Evolutionary conservation across 2,888 invertebrate genomes (phyloP).

Genomic region (Iphiclides podalirius): DNA sequence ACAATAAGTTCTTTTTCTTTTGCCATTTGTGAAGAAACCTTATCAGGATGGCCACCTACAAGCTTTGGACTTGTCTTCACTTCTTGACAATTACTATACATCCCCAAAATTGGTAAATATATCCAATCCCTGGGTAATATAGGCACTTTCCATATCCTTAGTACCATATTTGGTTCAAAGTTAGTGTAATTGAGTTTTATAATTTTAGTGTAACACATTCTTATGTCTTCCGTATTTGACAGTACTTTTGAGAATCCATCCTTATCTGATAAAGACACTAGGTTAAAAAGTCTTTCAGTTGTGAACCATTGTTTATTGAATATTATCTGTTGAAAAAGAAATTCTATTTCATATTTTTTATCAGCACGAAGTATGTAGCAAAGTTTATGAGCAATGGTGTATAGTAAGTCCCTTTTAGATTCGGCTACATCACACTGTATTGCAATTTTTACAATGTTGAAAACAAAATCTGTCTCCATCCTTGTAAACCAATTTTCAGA

Average conservation of each 20-base stretch:
- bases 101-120: constrained; percentile 83
- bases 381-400: constrained; percentile 80
- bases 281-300: constrained; percentile 74
- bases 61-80: constrained; percentile 39
- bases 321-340: constrained; percentile 79
- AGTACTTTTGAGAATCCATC: constrained; percentile 63
- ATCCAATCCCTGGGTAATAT: constrained; percentile 90
- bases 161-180: constrained; percentile 56
- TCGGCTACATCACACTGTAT: constrained; percentile 54
- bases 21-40: constrained; percentile 46
- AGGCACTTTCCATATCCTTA: constrained; percentile 79
- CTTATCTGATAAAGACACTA: constrained; percentile 72
- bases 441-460: constrained; percentile 70
- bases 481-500: constrained; percentile 82
- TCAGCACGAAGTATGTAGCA: constrained; percentile 81
- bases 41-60: constrained; percentile 47
- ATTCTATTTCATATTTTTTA: constrained; percentile 78
- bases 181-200: constrained; percentile 54
- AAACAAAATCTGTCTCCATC: constrained; percentile 80
- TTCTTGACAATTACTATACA: constrained; percentile 78
- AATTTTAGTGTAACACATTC: constrained; percentile 62
- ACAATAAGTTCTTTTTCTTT: constrained; percentile 67
- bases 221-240: constrained; percentile 58
- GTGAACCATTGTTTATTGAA: constrained; percentile 82
- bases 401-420: constrained; percentile 71